Base-by-base conservation (phyloP, 2,797 vertebrate species). In the Emydoidea blandingii region DNA sequence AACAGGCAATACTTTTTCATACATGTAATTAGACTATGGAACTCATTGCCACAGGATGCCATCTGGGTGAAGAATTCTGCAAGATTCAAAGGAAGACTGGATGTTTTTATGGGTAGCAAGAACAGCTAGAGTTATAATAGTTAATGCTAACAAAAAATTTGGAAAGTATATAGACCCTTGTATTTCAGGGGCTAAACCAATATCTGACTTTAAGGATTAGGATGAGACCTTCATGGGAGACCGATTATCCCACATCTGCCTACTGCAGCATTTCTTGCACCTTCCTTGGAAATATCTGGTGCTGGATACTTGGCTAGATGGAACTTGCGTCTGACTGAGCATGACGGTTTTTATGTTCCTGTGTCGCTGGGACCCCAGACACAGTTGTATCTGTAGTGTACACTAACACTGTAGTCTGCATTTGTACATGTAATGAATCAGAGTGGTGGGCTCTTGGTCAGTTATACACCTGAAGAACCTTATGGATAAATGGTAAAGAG, bases 11-110 rank as follows among this genome's bases (percentile, higher is more conserved):
- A 95, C 41, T n/a, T 96, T 95, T 95, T 94, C 83, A 31, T 90
- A 89, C 83, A 95, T 89, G 87, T 50, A 95, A 96, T 97, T 96
- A 95, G 90, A 34, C 56, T 89, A 56, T 91, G 91, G 91, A 92
- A 93, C 62, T 65, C 0, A 0, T 76, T 93, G 88, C 93, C 91
- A 88, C 94, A 93, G 96, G 91, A 95, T 92, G 76, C 94, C 80
- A 59, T 92, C 57, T 0, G 7, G 14, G 92, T 92, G 95, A 95
- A 93, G 89, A 94, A 95, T 94, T 89, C 83, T 59, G 76, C 53
- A 91, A 94, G 56, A 92, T 76, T 56, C 37, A 93, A 87, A 91
- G 89, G 92, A 79, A 93, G 88, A 79, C 37, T 25, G 81, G 92
- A 95, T 88, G 25, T 68, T 41, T 74, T 74, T 41, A 41, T 44